These are phyloP conservation scores for Paralvinella palmiformis DNA, from an alignment of 1,140 invertebrate species.

Conservation along the genomic window DNA sequence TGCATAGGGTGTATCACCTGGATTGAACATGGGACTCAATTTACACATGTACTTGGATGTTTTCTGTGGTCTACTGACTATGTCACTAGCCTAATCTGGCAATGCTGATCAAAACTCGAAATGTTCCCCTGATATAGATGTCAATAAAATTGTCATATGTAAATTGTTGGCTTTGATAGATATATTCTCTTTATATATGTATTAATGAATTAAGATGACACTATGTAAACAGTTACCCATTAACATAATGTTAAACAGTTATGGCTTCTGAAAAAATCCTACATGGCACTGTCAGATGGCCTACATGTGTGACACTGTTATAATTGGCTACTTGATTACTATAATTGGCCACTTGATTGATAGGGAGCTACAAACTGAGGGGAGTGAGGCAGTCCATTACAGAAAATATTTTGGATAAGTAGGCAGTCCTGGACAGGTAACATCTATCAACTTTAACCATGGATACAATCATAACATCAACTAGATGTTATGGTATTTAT, in stretches of 20 bases:
- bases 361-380: background rate
- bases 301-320: background rate
- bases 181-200: background rate
- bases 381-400: background rate
- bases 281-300: background rate
- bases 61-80: background rate
- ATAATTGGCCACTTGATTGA: background rate
- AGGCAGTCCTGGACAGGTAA: conserved; percentile 2
- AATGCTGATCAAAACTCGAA: background rate
- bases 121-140: background rate
- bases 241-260: background rate
- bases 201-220: background rate
- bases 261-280: background rate
- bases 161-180: background rate
- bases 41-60: background rate
- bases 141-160: background rate
- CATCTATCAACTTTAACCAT: no score
- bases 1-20: background rate
- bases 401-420: conserved; percentile 1
- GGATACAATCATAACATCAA: no score
- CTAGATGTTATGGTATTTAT: no score
- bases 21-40: background rate
- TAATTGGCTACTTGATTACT: background rate
- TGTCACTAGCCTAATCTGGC: background rate
- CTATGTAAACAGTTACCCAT: background rate